Evolutionary conservation across 2,113 vertebrate genomes (phyloP).

Genomic region (Labeo rohita): DNA sequence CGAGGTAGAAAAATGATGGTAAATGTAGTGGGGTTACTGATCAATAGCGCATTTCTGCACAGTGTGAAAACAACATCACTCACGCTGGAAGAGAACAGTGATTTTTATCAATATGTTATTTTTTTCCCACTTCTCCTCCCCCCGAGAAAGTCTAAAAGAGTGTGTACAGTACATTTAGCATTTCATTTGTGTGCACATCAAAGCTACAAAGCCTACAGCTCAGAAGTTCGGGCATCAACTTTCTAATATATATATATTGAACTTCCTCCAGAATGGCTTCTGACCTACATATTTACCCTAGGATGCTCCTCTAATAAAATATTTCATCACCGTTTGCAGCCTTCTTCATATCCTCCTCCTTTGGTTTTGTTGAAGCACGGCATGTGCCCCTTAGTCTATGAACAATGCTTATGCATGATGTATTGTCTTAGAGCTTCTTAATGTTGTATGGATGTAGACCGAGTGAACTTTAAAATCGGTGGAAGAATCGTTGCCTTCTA

Average conservation of each 20-base stretch:
- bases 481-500: slow-evolving; percentile 68
- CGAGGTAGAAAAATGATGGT: slow-evolving; percentile 72
- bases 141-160: slow-evolving; percentile 20
- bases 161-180: slow-evolving; percentile 62
- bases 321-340: neutral
- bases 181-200: slow-evolving; percentile 70
- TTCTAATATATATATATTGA: slow-evolving; percentile 42
- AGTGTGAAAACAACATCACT: slow-evolving; percentile 71
- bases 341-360: neutral
- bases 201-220: slow-evolving; percentile 47
- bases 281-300: neutral
- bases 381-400: neutral
- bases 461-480: slow-evolving; percentile 55
- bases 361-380: neutral
- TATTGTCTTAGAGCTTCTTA: slow-evolving; percentile 38
- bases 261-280: slow-evolving; percentile 8
- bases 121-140: slow-evolving; percentile 11
- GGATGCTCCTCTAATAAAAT: neutral
- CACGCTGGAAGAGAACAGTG: slow-evolving; percentile 67
- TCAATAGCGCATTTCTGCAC: slow-evolving; percentile 79
- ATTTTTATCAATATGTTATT: slow-evolving; percentile 70
- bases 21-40: slow-evolving; percentile 70
- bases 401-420: slow-evolving; percentile 29
- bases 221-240: neutral
- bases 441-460: slow-evolving; percentile 21